A percentile compares a stretch with the other conserved stretches of the same genome.
Conservation (phyloP, 2,797 vertebrate genomes). For the Argentina silus region DNA sequence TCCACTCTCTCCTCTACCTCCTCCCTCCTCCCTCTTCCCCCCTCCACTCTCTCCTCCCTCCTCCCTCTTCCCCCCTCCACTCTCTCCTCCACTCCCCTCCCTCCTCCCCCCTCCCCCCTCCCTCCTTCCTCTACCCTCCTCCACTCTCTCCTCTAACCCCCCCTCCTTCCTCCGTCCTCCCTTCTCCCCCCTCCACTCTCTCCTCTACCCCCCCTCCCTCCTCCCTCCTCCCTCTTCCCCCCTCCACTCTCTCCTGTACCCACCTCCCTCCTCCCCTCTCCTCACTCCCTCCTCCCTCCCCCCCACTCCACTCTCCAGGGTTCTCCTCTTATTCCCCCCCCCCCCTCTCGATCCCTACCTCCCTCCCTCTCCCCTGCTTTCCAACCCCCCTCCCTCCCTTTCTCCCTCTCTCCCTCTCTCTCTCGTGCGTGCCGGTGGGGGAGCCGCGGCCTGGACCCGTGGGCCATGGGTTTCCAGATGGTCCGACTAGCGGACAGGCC, state of each 20-base stretch:
- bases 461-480: slow-evolving; percentile 65
- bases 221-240: not conserved
- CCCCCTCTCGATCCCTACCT: not conserved
- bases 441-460: slow-evolving; percentile 31
- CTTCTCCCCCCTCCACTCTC: not conserved
- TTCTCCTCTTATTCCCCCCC: too few relatives aligned
- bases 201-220: not conserved
- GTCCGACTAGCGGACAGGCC: slow-evolving; percentile 54
- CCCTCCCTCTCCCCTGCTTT: not conserved
- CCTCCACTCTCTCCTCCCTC: not conserved
- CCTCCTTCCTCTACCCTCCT: not conserved
- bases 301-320: too few relatives aligned
- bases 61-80: not conserved
- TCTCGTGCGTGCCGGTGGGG: slow-evolving; percentile 7
- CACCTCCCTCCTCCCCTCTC: too few relatives aligned
- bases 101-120: not conserved
- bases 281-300: not conserved
- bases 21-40: not conserved
- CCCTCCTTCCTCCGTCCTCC: not conserved
- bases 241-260: not conserved
- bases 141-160: not conserved
- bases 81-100: not conserved
- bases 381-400: not conserved
- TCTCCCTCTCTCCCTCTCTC: not conserved
- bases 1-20: not conserved